These are phyloP conservation scores for Platalea minor DNA, from an alignment of 2,797 vertebrate species.

Conservation along the genomic window DNA sequence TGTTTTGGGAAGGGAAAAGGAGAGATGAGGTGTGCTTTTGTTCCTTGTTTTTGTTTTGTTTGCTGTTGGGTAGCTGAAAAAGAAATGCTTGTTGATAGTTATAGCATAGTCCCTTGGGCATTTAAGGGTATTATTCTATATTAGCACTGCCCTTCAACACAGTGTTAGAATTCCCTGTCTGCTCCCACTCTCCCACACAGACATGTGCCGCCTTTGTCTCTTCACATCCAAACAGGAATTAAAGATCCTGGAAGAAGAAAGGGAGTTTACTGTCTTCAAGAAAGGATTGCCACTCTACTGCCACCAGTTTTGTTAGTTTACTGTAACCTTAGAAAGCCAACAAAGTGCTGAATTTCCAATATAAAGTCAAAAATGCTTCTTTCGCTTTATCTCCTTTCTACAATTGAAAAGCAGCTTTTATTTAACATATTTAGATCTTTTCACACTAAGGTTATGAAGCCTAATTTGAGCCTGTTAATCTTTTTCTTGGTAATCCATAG, in stretches of 20 bases:
- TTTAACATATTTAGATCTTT: neutral
- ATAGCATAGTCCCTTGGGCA: neutral
- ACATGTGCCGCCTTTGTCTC: conserved; percentile 2
- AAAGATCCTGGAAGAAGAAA: neutral
- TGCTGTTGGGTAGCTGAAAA: neutral
- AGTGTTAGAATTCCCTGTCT: conserved; percentile 23
- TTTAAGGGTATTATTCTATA: conserved; percentile 24
- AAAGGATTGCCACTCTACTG: neutral
- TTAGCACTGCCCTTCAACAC: neutral
- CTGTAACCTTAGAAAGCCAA: neutral
- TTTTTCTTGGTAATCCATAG: conserved; percentile 9
- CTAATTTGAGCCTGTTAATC: conserved; percentile 12
- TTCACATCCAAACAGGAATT: conserved; percentile 7
- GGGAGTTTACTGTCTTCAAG: neutral
- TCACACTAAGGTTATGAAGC: neutral
- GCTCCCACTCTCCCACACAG: conserved; percentile 35
- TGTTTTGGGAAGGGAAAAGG: conserved; percentile 4
- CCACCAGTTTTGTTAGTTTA: neutral
- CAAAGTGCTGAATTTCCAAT: neutral
- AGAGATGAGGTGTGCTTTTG: neutral
- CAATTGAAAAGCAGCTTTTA: neutral
- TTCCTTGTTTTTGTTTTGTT: conserved; percentile 25
- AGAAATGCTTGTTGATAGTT: conserved; percentile 32
- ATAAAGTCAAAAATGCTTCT: neutral
- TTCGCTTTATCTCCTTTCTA: neutral